Evolutionary conservation across 2,113 vertebrate genomes (phyloP).

Genomic region (Telmatochromis sp.): DNA sequence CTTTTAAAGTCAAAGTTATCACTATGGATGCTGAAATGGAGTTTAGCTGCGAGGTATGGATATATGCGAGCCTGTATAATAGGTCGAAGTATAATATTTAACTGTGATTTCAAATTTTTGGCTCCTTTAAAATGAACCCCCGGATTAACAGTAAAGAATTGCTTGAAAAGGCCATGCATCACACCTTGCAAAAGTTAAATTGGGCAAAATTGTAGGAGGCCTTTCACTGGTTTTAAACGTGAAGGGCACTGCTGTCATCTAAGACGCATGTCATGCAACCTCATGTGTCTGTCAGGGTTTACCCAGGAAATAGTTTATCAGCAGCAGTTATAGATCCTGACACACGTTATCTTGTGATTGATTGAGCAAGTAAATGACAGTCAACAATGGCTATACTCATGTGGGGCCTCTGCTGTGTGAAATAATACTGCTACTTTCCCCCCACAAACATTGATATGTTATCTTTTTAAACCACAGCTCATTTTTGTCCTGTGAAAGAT

Average conservation of each 20-base stretch:
- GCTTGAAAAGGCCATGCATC: neutral
- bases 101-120: neutral
- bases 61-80: neutral
- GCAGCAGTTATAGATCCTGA: neutral
- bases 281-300: neutral
- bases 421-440: neutral
- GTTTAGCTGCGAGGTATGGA: conserved; percentile 86
- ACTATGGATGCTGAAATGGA: conserved; percentile 94
- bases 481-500: neutral
- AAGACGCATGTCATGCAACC: neutral
- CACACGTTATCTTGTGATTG: neutral
- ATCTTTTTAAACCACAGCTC: neutral
- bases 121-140: neutral
- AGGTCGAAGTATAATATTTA: neutral
- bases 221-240: neutral
- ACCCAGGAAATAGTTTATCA: neutral
- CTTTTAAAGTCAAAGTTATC: conserved; percentile 87
- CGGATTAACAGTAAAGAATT: neutral
- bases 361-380: neutral
- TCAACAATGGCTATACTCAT: neutral
- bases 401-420: neutral
- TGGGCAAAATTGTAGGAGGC: neutral
- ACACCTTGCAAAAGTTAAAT: neutral
- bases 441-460: neutral
- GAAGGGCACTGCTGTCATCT: neutral